Evolutionary conservation across 2,888 invertebrate species (phyloP), one percentile per base, ranked within the genome.

Genomic region (Acrocyrtus sp.): DNA sequence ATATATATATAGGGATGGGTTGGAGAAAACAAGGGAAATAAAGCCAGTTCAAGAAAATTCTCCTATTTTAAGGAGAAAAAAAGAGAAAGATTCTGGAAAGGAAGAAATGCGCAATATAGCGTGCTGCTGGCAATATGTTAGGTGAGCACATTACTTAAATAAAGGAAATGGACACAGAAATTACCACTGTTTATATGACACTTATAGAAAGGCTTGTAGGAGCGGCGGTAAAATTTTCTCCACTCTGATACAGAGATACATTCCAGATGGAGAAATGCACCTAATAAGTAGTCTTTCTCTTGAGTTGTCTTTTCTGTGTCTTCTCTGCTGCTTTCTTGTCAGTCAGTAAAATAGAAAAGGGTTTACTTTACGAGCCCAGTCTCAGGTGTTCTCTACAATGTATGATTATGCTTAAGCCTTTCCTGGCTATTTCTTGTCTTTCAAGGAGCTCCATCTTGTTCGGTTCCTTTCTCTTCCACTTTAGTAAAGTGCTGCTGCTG

Each of bases 361-460:
- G 69, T 69, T 69, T 68, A 68, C 68, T 68, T 68, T 69, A 69
- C 56, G 69, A 69, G 69, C 56, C 61, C 60, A 69, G 69, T 69
- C 69, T 69, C 69, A 69, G 69, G 69, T 69, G 69, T 69, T 69
- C 56, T 62, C 48, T 69, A 62, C 69, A 62, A 69, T 48, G 69
- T 69, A 61, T 69, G 69, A 69, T 69, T 69, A 69, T 61, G 62
- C 69, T 69, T 69, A 69, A 69, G 69, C 62, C 62, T 62, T 62
- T 69, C 62, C 22, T 24, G 12, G 68, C 68, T 68, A 68, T 68
- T 61, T 60, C 68, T 54, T 68, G 68, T 68, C 68, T 67, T 67
- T 67, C 67, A 58, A 58, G 58, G 27, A 58, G 58, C 67, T 67
- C 54, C n/a, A n/a, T n/a, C n/a, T n/a, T n/a, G n/a, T n/a, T n/a